These are phyloP conservation scores for Aphyosemion australe DNA, from an alignment of 2,113 vertebrate species.

Conservation along the genomic window DNA sequence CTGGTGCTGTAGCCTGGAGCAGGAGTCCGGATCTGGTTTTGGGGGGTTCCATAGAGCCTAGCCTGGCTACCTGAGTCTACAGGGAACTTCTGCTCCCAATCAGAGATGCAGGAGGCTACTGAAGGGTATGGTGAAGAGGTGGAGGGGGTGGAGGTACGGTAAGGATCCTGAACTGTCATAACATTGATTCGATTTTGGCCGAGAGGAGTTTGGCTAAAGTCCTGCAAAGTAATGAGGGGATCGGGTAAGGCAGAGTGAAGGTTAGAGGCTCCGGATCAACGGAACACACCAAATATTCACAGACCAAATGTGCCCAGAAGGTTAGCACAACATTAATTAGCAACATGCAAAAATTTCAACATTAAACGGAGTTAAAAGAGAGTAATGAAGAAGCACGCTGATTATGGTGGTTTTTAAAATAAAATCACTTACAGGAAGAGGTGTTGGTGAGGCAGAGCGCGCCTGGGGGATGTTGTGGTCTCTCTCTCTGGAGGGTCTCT, in stretches of 20 bases:
- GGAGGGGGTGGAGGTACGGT: constrained; percentile 51
- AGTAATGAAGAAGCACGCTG: neutral
- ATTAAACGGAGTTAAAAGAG: neutral
- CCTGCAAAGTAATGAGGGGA: constrained; percentile 63
- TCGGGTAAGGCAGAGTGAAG: constrained; percentile 40
- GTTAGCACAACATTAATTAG: constrained; percentile 22
- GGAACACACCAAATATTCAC: constrained; percentile 32
- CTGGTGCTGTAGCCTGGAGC: constrained; percentile 58
- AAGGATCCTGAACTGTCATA: constrained; percentile 70
- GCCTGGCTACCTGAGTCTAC: constrained; percentile 71
- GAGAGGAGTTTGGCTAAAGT: constrained; percentile 53
- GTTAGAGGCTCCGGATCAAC: constrained; percentile 34
- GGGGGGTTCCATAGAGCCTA: constrained; percentile 68
- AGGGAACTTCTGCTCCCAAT: constrained; percentile 91
- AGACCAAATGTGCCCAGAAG: neutral
- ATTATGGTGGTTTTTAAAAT: neutral
- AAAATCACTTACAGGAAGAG: constrained; percentile 80
- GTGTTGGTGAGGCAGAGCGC: constrained; percentile 84
- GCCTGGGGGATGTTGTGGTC: constrained; percentile 75
- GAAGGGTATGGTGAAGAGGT: constrained; percentile 81
- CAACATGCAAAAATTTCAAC: constrained; percentile 30
- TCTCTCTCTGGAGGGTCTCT: constrained; percentile 84
- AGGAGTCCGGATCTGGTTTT: constrained; percentile 75
- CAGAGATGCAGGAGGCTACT: constrained; percentile 90
- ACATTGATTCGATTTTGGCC: constrained; percentile 40